Base-by-base conservation (phyloP, 1,140 invertebrate genomes). In the Aleiodes sp. region DNA sequence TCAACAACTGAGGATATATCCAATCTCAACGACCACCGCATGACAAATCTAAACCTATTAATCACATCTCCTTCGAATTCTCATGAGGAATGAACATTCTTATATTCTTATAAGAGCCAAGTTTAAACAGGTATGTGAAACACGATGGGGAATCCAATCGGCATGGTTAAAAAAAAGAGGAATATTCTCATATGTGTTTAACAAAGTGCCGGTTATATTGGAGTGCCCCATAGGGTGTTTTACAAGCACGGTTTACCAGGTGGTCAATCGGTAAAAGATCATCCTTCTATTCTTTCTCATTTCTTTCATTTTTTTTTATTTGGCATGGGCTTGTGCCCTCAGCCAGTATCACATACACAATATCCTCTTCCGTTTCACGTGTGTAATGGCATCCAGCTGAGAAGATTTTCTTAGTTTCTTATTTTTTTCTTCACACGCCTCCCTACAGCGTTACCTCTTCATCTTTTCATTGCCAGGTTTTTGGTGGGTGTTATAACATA, bases 401-500 rank as follows among this genome's bases (percentile, higher is more conserved):
- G 78, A 71, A 69, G 73, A 74, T 70, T 59, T 64, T 70, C 43
- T 62, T 70, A 31, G 63, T 73, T 74, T 71, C 65, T 77, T 77
- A 73, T 77, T 78, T 80, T 68, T n/a, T n/a, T 80, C 78, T 80
- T 77, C 71, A 59, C 68, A 56, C 60, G 68, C 70, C 79, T 78
- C 75, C 80, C 80, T 80, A 80, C 71, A 59, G 79, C 71, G 77
- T 82, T 80, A 82, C 79, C 78, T 82, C 80, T 82, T 82, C 80
- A 82, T 82, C 74, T 76, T 75, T 62, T 35, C 31, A 52, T 59
- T 60, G 24, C 16, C 12, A 37, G 19, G n/a, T 31, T 29, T 63
- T 33, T 28, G n/a, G 14, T 56, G 37, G 26, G 35, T 26, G 29
- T 64, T 56, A 8, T 56, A 12, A 52, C 46, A 52, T 43, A 43